Base-by-base conservation (phyloP, 2,888 invertebrate genomes). In the Caenorhabditis sulstoni region DNA sequence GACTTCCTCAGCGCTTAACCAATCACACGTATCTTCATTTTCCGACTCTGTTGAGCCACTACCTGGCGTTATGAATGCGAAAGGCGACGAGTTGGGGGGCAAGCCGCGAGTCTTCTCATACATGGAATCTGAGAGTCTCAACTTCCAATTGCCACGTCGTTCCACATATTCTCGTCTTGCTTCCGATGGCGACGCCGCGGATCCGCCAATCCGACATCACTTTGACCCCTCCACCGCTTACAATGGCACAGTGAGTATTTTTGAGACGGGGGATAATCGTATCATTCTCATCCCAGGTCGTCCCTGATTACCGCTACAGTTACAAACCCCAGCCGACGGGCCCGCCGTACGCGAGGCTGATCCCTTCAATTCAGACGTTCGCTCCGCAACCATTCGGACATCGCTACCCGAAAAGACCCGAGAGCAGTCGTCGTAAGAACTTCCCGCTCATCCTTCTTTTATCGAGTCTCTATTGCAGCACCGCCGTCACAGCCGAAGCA, bases 321-420 rank as follows among this genome's bases (percentile, higher is more conserved):
- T 73, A 73, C 57, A 57, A 57, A 8, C 73, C 73, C 20, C 44
- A 58, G 20, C n/a, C 44, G 5, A 29, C 3, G 4, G 29, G 29
- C 29, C 14, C 52, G 1, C 44, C 35, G 22, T 14, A n/a, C 20
- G 45, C 20, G 29, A 29, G 7, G 29, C 29, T 16, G 11, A 20
- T 23, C 16, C 35, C 55, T 1, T 8, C n/a, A 12, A 37, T 37
- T 7, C 2, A 5, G n/a, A 18, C 35, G 9, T 16, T 45, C n/a
- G 0, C 59, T 3, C 29, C 58, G 14, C 18, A 41, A 22, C 73
- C 64, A 29, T 18, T 37, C 35, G 73, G 73, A 50, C 73, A 73
- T 16, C 64, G 73, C n/a, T 73, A 73, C 47, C 73, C 64, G n/a
- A 73, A 73, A 16, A 39, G 73, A 37, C 73, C 73, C 3, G 64